These are phyloP conservation scores for Ellobius talpinus DNA, from an alignment of 2,113 vertebrate genomes.

Conservation along the genomic window DNA sequence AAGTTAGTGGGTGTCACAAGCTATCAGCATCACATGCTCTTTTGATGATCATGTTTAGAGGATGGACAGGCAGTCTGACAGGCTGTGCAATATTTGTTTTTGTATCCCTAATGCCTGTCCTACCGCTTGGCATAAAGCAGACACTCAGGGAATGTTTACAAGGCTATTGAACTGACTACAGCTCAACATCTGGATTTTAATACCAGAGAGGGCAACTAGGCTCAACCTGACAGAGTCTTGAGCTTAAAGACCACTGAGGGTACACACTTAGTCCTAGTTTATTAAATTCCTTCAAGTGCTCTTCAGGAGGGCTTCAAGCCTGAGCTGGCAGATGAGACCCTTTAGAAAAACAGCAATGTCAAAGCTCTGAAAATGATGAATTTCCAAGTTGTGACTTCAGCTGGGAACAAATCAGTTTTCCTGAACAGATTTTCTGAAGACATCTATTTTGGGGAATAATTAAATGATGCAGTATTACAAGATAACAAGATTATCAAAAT, in stretches of 20 bases:
- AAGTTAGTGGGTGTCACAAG: not conserved
- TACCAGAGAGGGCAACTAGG: constrained; percentile 5
- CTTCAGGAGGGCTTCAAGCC: not conserved
- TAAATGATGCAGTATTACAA: constrained; percentile 73
- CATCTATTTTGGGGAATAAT: constrained; percentile 79
- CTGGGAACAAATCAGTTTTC: constrained; percentile 70
- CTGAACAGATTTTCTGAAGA: constrained; percentile 75
- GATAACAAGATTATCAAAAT: constrained; percentile 77
- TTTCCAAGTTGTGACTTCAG: constrained; percentile 72
- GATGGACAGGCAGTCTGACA: not conserved
- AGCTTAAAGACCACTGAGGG: not conserved
- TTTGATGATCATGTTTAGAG: not conserved
- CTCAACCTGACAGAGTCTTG: not conserved
- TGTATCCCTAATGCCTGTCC: not conserved
- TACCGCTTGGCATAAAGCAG: not conserved
- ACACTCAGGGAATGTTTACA: constrained; percentile 1
- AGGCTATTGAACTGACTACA: not conserved
- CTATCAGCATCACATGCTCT: constrained; percentile 7
- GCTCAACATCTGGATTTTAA: constrained; percentile 6
- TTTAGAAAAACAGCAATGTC: constrained; percentile 53
- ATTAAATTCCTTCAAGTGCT: not conserved
- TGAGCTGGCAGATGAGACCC: constrained; percentile 30
- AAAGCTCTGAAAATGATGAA: constrained; percentile 65
- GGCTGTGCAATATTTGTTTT: not conserved
- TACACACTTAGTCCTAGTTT: not conserved